Evolutionary conservation across 2,797 vertebrate genomes (phyloP), one percentile per base, ranked within the genome.

Genomic region (Chrysolophus pictus): DNA sequence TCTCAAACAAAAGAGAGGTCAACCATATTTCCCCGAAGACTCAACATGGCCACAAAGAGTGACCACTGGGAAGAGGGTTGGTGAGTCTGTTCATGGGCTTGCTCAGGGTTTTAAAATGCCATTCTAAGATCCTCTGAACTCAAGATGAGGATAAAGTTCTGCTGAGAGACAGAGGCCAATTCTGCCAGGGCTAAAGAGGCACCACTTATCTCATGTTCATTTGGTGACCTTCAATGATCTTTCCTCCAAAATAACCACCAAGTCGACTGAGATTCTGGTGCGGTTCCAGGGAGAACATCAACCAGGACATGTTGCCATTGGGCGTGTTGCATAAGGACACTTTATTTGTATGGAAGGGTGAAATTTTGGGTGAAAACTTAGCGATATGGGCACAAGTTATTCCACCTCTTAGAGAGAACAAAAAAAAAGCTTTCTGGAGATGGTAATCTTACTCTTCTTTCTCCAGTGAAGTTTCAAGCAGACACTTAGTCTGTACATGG

Each of bases 401-500:
- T 24, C 5, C 39, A 44, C 6, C 7, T 24, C 42, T 42, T 23
- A 37, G 6, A 8, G 41, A 41, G 70, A 64, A 14, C 5, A 13
- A 21, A 19, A 14, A 18, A 19, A 28, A 49, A n/a, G 26, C 10
- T 58, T 58, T 69, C 68, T 63, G 33, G 78, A 87, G 75, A 10
- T 28, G 18, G 26, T 75, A 88, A 82, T 19, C 63, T 73, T 64
- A 24, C 39, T 49, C 31, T 49, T n/a, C 10, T 23, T 37, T 19
- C 33, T 51, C 75, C 58, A 58, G 8, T 6, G 29, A 56, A 23
- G 16, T 44, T 53, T 74, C 31, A 47, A 47, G 41, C 4, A 60
- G 42, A 44, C 1, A 1, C 2, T 15, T 37, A 1, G 8, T 1
- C 84, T 60, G 39, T 0, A 21, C 15, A 6, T 3, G 33, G 10